Evolutionary conservation across 2,888 invertebrate genomes (phyloP), one percentile per base, ranked within the genome.

Genomic region (Agrotis puta): DNA sequence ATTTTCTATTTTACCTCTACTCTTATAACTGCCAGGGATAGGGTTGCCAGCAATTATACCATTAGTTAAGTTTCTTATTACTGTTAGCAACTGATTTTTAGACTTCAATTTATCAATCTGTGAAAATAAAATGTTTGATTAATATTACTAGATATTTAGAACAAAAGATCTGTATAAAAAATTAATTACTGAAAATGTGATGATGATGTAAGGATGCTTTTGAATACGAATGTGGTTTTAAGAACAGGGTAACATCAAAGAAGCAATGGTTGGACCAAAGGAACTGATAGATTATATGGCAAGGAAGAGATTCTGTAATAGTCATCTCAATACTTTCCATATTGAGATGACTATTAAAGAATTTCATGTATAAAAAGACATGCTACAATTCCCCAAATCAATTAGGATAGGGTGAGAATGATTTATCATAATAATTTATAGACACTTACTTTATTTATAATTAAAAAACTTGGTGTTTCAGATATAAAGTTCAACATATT

Each of bases 401-500:
- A 39, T 39, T 39, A 1, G 39, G 6, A 18, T n/a, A 27, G n/a
- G 5, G 27, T 56, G 6, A n/a, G n/a, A 33, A 33, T 56, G 2
- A 20, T 33, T n/a, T 33, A n/a, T 33, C 13, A n/a, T 56, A 16
- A 2, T 22, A 24, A 20, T 11, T 9, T 7, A 3, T 3, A 9
- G 2, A 24, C 14, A 88, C 94, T 92, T 90, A 98, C 98, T 97
- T 99, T 99, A 92, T 99, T 99, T 22, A 99, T 93, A 70, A 99
- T 97, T 22, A 99, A 95, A 87, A 99, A 97, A 84, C 97, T 97
- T 0, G 97, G 97, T 71, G 96, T 94, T 6, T 96, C 90, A 1
- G 96, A 94, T 87, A 97, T 96, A 13, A 97, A 90, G 79, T 97
- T 96, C 5, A 99, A 93, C 72, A 98, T 95, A 45, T 97, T 95